A percentile compares a stretch with the other conserved stretches of the same genome.
These are phyloP conservation scores for Zaprionus kolodkinae DNA, from an alignment of 1,140 invertebrate genomes.

Conservation along the genomic window DNA sequence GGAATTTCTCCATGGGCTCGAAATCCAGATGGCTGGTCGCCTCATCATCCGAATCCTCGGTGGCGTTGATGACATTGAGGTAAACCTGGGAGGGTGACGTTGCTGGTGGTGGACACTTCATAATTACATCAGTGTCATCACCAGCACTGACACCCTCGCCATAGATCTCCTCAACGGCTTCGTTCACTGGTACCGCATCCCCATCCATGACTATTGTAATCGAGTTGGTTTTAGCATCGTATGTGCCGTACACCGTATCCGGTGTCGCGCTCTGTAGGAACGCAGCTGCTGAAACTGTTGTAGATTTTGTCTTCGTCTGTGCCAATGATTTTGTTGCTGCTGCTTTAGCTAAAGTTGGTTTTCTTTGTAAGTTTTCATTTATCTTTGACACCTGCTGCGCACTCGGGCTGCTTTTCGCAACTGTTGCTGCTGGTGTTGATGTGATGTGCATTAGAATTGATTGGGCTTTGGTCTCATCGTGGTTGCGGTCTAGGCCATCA, in stretches of 20 bases:
- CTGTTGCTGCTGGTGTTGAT: conserved; percentile 7
- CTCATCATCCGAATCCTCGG: conserved; percentile 84
- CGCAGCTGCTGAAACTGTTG: conserved; percentile 60
- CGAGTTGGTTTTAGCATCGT: conserved; percentile 89
- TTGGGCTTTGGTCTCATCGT: conserved; percentile 19
- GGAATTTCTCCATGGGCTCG: conserved; percentile 82
- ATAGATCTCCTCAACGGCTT: conserved; percentile 84
- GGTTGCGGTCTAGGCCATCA: conserved; percentile 65
- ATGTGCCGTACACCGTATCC: conserved; percentile 88
- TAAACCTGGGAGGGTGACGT: conserved; percentile 81
- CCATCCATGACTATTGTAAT: conserved; percentile 89
- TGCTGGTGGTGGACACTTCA: conserved; percentile 82
- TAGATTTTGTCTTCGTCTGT: conserved; percentile 46
- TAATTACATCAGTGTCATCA: conserved; percentile 61
- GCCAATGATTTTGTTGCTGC: conserved; percentile 32
- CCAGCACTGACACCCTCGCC: conserved; percentile 70
- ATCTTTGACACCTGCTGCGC: conserved; percentile 78
- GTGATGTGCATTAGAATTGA: conserved; percentile 25
- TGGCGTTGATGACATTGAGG: conserved; percentile 84
- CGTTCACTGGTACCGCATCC: conserved; percentile 86
- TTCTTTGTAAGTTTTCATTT: conserved; percentile 84
- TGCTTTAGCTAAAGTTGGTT: conserved; percentile 31
- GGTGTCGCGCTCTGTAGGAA: conserved; percentile 83
- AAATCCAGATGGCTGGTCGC: conserved; percentile 80
- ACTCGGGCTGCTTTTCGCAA: conserved; percentile 36